Conservation (phyloP, 2,113 vertebrate species). For the Ibidorhyncha struthersii region DNA sequence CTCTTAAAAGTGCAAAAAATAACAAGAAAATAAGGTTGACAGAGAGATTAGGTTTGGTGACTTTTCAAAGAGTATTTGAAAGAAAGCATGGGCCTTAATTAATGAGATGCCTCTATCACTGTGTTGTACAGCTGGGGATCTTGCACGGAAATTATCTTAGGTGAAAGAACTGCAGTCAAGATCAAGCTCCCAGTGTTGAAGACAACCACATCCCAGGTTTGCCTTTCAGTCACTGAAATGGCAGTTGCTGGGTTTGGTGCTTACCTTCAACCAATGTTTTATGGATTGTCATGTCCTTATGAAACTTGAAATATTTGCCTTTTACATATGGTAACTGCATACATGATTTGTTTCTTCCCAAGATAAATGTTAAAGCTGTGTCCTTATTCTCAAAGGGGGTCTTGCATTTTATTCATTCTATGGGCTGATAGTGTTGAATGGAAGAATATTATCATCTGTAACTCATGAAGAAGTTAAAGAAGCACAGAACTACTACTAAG, state of each 20-base stretch:
- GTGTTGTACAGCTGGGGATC: conserved; percentile 17
- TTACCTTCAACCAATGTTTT: conserved; percentile 44
- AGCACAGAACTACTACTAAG: conserved; percentile 65
- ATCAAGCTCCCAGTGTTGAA: conserved; percentile 23
- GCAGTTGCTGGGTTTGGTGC: conserved; percentile 53
- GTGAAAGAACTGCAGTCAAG: background rate
- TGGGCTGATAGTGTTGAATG: background rate
- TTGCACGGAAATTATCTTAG: background rate
- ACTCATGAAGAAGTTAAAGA: conserved; percentile 13
- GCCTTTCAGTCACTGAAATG: background rate
- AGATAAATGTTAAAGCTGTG: background rate
- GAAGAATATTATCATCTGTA: background rate
- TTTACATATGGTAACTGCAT: background rate
- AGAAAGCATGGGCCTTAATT: conserved; percentile 49
- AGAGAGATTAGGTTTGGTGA: background rate
- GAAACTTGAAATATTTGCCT: conserved; percentile 58
- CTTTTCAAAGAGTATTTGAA: background rate
- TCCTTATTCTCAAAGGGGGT: background rate
- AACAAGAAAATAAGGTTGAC: background rate
- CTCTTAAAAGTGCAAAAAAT: conserved; percentile 67
- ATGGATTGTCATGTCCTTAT: background rate
- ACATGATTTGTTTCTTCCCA: background rate
- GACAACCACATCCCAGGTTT: conserved; percentile 9
- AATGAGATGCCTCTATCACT: conserved; percentile 32
- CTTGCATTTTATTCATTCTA: background rate